These are phyloP conservation scores for Notarius quadriscutis DNA, from an alignment of 2,113 vertebrate genomes.

Conservation along the genomic window DNA sequence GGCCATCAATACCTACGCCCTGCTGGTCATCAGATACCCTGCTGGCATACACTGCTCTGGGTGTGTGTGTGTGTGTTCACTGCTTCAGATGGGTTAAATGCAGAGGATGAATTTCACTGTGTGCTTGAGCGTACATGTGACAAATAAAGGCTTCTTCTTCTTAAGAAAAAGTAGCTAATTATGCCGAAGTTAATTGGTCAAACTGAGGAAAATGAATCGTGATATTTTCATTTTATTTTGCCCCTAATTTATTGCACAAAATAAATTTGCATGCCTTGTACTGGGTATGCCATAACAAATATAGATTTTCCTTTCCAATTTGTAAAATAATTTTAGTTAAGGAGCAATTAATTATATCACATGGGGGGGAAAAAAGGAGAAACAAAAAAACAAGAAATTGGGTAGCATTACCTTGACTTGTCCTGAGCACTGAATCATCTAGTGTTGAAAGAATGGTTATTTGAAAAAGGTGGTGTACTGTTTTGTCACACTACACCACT, in stretches of 20 bases:
- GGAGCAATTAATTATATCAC: not conserved
- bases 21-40: no score
- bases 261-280: not conserved
- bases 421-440: not conserved
- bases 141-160: no score
- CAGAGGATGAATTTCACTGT: no score
- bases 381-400: no score
- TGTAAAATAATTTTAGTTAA: not conserved
- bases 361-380: not conserved
- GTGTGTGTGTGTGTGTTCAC: no score
- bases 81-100: no score
- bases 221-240: not conserved
- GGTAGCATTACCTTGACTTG: not conserved
- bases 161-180: not conserved
- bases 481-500: not conserved
- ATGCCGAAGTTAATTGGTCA: not conserved
- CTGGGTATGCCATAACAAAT: not conserved
- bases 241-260: not conserved
- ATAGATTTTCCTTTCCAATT: not conserved
- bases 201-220: not conserved
- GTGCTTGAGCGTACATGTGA: no score
- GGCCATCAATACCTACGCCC: no score
- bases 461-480: not conserved
- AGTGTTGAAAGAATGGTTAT: not conserved
- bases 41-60: no score